phyloP scores from a whole-genome alignment of 2,113 vertebrate species.

The Oryzias curvinotus region DNA sequence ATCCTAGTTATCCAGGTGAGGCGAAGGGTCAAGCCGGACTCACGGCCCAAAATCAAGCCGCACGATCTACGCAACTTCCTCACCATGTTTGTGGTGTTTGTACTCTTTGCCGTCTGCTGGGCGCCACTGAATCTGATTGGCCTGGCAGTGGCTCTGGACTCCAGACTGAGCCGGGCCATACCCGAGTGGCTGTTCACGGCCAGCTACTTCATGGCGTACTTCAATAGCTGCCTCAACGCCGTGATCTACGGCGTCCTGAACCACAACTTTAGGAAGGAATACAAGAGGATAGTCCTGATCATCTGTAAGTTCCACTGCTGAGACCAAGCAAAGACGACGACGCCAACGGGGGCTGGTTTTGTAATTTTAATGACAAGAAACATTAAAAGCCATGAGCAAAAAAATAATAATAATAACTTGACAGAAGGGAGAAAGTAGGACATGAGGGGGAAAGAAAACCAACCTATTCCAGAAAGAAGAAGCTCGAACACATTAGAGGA shows the following conservation, averaged over 20 bases:
- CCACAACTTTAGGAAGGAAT: constrained; percentile 84
- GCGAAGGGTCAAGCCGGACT: constrained; percentile 76
- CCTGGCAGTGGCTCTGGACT: constrained; percentile 78
- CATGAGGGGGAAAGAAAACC: constrained; percentile 20
- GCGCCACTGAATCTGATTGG: constrained; percentile 83
- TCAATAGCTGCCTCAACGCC: constrained; percentile 85
- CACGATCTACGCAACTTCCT: constrained; percentile 84
- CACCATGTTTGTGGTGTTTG: constrained; percentile 85
- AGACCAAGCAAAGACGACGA: constrained; percentile 2
- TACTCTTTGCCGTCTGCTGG: constrained; percentile 85
- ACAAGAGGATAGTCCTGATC: constrained; percentile 80
- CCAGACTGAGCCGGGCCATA: constrained; percentile 71
- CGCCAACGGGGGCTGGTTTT: not conserved
- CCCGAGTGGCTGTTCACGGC: constrained; percentile 82
- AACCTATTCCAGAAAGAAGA: not conserved
- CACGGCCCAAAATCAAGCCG: constrained; percentile 75
- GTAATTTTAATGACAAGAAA: not conserved
- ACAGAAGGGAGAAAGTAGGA: not conserved
- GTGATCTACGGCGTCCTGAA: constrained; percentile 83
- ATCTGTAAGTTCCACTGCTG: constrained; percentile 77
- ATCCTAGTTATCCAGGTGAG: constrained; percentile 79
- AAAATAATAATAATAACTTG: not conserved
- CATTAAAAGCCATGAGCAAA: constrained; percentile 11
- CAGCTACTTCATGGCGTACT: constrained; percentile 87
- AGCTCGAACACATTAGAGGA: not conserved